Base-by-base conservation (phyloP, 2,888 invertebrate genomes). In the Trichogramma dendrolimi region DNA sequence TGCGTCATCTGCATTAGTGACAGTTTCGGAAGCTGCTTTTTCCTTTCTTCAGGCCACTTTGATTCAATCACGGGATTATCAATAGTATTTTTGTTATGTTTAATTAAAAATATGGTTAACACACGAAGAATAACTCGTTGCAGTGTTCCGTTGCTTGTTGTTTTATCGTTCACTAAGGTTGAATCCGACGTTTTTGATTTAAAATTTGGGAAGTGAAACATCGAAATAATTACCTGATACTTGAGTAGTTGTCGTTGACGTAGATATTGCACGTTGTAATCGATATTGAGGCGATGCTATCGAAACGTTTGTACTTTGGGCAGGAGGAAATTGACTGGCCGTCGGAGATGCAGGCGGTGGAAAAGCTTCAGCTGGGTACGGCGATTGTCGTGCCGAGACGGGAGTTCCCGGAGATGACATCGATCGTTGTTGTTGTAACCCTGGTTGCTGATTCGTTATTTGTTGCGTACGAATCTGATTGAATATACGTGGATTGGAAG, bases 341-440 rank as follows among this genome's bases (percentile, higher is more conserved):
- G 83, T 82, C 50, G 83, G 83, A 58, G 83, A 83, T 41, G 84
- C 83, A 47, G 83, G 82, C 43, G 83, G 81, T 44, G 82, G 81
- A 68, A 83, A 84, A 53, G 81, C 75, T 71, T 81, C 83, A 54
- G 80, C 80, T 48, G 83, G 81, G 71, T 82, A 84, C 40, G 84
- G 83, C 50, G 84, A 83, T 72, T 84, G 85, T 69, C 84, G 80
- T 57, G 83, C 81, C 67, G 81, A 80, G 67, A 81, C 79, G 38
- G 81, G 78, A 61, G 78, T 81, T 63, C 83, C 81, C 14, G 79
- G 79, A 53, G 79, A 79, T 73, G 94, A 84, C 92, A 94, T 92
- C 42, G 94, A 92, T 81, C 94, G 92, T 79, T 93, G 89, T 70
- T 68, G 81, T 71, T 78, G 84, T 72, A 77, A 81, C 68, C 75